Percentiles rank a stretch among this genome's conserved stretches.
phyloP scores from a whole-genome alignment of 1,140 invertebrate genomes.

The Cydia amplana region DNA sequence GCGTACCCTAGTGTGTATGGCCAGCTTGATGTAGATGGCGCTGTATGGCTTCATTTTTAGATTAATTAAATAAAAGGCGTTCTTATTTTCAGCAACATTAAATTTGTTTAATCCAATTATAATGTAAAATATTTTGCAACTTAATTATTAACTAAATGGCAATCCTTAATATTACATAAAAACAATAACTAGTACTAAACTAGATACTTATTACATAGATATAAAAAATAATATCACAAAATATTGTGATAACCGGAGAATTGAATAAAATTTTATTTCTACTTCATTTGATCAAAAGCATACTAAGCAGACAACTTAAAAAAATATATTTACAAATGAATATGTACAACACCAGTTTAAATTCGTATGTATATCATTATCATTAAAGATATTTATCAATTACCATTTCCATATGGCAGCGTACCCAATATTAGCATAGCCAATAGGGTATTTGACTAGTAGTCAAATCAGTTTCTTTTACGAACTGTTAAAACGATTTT shows the following conservation, averaged over 20 bases:
- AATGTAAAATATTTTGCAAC: conserved; percentile 17
- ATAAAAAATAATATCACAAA: conserved; percentile 24
- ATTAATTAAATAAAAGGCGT: no score
- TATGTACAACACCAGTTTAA: conserved; percentile 42
- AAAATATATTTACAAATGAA: conserved; percentile 33
- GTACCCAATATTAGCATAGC: no score
- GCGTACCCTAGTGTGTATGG: no score
- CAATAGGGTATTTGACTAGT: no score
- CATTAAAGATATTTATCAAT: no score
- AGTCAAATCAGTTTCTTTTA: no score
- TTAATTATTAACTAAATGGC: conserved; percentile 14
- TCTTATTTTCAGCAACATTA: neutral
- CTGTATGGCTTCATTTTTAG: no score
- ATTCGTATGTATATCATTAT: conserved; percentile 44
- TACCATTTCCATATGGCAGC: no score
- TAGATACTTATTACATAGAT: neutral
- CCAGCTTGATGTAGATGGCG: no score
- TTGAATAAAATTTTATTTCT: conserved; percentile 38
- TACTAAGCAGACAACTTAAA: conserved; percentile 35
- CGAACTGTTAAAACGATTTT: no score
- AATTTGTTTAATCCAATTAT: conserved; percentile 2
- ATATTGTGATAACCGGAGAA: conserved; percentile 1
- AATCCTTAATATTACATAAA: neutral
- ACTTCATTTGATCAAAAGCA: conserved; percentile 44
- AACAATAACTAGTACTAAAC: neutral